These are phyloP conservation scores for Muntiacus muntjak DNA, from an alignment of 2,113 vertebrate species.

Conservation along the genomic window DNA sequence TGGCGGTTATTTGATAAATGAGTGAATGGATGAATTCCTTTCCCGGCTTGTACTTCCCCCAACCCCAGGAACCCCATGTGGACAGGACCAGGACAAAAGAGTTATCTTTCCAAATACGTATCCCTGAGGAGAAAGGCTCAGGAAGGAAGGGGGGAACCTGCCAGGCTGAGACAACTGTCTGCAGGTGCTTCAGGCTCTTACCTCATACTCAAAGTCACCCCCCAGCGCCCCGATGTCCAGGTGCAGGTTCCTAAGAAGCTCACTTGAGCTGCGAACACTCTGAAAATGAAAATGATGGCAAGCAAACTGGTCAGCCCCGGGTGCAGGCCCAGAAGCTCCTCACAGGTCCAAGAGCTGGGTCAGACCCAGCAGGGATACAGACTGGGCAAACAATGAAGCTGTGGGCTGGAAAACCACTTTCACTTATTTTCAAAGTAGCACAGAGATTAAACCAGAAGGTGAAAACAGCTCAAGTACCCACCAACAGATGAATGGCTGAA, in stretches of 20 bases:
- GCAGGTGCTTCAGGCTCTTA: slow-evolving; percentile 52
- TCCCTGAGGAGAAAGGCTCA: neutral
- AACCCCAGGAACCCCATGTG: neutral
- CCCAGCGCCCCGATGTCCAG: slow-evolving; percentile 84
- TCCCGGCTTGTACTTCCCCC: neutral
- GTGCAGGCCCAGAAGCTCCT: neutral
- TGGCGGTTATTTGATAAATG: neutral
- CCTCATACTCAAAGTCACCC: slow-evolving; percentile 88
- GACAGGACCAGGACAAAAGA: neutral
- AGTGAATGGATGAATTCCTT: neutral
- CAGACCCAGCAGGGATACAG: neutral
- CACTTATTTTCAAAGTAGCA: neutral
- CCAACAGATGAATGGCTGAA: neutral
- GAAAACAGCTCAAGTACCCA: neutral
- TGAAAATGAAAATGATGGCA: slow-evolving; percentile 16
- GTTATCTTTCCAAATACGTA: neutral
- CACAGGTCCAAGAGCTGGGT: neutral
- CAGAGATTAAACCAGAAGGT: neutral
- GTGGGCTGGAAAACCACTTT: neutral
- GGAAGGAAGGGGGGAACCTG: neutral
- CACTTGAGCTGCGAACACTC: slow-evolving; percentile 74
- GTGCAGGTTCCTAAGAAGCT: slow-evolving; percentile 85
- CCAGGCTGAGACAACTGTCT: neutral
- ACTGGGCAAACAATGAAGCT: neutral
- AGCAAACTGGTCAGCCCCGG: neutral